Evolutionary conservation across 1,140 invertebrate genomes (phyloP).

Genomic region (Gryon sp.): DNA sequence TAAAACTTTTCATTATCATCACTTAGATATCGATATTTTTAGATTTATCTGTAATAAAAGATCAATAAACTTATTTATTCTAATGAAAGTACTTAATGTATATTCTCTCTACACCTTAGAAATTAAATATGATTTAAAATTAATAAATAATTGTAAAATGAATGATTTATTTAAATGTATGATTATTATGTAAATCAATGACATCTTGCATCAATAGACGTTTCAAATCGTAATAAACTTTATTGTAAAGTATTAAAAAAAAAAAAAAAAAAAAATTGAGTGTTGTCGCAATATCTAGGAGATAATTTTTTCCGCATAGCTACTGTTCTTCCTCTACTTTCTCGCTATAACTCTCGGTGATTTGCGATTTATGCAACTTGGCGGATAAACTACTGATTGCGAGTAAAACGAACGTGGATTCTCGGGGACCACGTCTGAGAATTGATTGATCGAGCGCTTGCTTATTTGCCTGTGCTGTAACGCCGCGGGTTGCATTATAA

Average conservation of each 20-base stretch:
- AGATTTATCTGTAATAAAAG: conserved; percentile 35
- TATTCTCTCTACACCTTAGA: too few relatives aligned
- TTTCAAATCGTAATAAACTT: conserved; percentile 26
- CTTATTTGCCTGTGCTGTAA: conserved; percentile 62
- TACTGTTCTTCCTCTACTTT: conserved; percentile 64
- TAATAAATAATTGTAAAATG: too few relatives aligned
- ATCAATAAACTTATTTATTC: conserved; percentile 12
- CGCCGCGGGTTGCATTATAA: conserved; percentile 52
- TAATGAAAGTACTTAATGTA: too few relatives aligned
- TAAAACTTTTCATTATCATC: conserved; percentile 31
- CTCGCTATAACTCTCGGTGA: conserved; percentile 63
- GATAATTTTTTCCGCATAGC: conserved; percentile 64
- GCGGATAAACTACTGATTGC: conserved; percentile 58
- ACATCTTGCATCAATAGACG: too few relatives aligned
- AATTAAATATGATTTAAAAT: too few relatives aligned
- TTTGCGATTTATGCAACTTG: conserved; percentile 64
- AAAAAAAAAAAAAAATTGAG: conserved; percentile 3
- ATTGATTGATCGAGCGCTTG: conserved; percentile 59
- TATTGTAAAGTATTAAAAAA: conserved; percentile 27
- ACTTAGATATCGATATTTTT: conserved; percentile 23
- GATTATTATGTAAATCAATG: too few relatives aligned
- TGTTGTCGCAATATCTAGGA: conserved; percentile 43
- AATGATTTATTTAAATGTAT: too few relatives aligned
- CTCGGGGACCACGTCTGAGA: conserved; percentile 39
- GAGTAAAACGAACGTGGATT: conserved; percentile 54